phyloP scores from a whole-genome alignment of 2,113 vertebrate species.

The Oncorhynchus tshawytscha region DNA sequence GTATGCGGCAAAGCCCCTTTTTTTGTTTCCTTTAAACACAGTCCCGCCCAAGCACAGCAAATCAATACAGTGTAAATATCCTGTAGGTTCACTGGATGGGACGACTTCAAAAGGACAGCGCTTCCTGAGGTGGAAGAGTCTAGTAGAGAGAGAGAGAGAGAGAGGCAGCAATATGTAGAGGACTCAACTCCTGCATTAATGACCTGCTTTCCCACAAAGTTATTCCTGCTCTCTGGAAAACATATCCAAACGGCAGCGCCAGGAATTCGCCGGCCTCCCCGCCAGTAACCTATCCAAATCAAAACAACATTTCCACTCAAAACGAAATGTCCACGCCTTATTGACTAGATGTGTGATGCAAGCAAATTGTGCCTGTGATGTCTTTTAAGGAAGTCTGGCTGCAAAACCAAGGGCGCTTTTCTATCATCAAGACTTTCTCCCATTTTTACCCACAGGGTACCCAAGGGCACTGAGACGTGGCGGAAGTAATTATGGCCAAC shows the following conservation, averaged over 20 bases:
- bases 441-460: background rate
- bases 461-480: slow-evolving; percentile 45
- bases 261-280: slow-evolving; percentile 44
- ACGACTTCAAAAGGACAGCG: slow-evolving; percentile 58
- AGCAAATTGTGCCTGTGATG: slow-evolving; percentile 17
- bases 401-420: background rate
- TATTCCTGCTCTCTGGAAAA: slow-evolving; percentile 51
- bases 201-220: slow-evolving; percentile 54
- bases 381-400: slow-evolving; percentile 29
- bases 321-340: slow-evolving; percentile 32
- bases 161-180: background rate
- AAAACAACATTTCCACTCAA: slow-evolving; percentile 31
- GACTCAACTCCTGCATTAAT: slow-evolving; percentile 39
- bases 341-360: slow-evolving; percentile 25
- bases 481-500: slow-evolving; percentile 43
- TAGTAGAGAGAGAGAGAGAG: slow-evolving; percentile 14
- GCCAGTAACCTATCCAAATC: slow-evolving; percentile 25
- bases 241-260: slow-evolving; percentile 47
- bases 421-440: background rate
- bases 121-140: slow-evolving; percentile 51
- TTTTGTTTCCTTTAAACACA: slow-evolving; percentile 61
- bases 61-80: slow-evolving; percentile 65
- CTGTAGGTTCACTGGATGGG: slow-evolving; percentile 51
- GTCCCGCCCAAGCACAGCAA: slow-evolving; percentile 52
- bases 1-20: slow-evolving; percentile 47